phyloP scores from a whole-genome alignment of 2,113 vertebrate species.

The Megaceryle torquata region DNA sequence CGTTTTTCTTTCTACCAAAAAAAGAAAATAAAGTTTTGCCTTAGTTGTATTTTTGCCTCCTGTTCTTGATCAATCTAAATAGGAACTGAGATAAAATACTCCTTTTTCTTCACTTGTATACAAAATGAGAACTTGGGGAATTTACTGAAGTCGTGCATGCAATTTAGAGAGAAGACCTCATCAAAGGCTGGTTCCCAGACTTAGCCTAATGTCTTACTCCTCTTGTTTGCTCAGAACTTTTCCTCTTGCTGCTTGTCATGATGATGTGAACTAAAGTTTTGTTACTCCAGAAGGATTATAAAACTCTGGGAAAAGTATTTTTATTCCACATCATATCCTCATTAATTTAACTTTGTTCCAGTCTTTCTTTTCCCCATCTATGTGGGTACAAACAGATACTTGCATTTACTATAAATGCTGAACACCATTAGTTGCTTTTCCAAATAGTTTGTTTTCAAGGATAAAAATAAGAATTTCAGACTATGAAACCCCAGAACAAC shows the following conservation, averaged over 20 bases:
- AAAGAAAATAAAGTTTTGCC: conserved; percentile 63
- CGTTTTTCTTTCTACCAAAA: conserved; percentile 68
- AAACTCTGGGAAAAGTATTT: background rate
- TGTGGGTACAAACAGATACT: background rate
- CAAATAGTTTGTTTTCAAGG: background rate
- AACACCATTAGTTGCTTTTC: background rate
- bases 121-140: background rate
- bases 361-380: background rate
- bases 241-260: background rate
- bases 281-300: background rate
- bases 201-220: background rate
- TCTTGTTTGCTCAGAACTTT: background rate
- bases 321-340: background rate
- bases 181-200: background rate
- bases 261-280: background rate
- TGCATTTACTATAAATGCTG: background rate
- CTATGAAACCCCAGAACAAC: background rate
- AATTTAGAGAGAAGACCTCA: background rate
- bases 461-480: background rate
- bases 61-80: background rate
- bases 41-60: conserved; percentile 47
- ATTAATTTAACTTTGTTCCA: background rate
- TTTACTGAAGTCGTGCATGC: background rate
- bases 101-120: background rate
- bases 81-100: background rate